These are phyloP conservation scores for Nicator chloris DNA, from an alignment of 2,113 vertebrate genomes.

Conservation along the genomic window DNA sequence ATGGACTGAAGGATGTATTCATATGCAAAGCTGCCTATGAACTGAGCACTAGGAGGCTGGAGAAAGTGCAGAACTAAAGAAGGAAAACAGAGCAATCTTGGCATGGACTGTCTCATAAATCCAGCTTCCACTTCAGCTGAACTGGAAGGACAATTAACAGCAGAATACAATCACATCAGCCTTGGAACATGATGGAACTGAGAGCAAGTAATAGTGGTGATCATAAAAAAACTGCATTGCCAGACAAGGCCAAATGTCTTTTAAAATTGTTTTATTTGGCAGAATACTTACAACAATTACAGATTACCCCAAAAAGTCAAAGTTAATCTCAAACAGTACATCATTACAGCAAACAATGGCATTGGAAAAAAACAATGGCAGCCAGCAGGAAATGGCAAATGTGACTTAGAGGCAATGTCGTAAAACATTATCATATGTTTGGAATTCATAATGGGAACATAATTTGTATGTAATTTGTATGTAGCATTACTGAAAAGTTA, in stretches of 20 bases:
- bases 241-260: background rate
- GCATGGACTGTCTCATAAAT: background rate
- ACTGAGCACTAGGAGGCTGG: background rate
- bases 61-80: background rate
- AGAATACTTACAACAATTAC: background rate
- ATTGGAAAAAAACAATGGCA: background rate
- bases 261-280: background rate
- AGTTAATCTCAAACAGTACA: background rate
- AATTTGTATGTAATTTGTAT: background rate
- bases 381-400: background rate
- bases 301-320: background rate
- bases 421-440: background rate
- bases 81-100: background rate
- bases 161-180: background rate
- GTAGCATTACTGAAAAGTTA: background rate
- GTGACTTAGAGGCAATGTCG: background rate
- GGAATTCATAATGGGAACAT: background rate
- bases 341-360: background rate
- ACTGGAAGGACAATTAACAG: background rate
- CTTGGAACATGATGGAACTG: background rate
- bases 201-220: background rate
- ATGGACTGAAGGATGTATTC: background rate
- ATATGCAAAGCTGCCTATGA: background rate
- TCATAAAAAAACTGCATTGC: background rate
- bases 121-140: background rate